Evolutionary conservation across 1,140 invertebrate genomes (phyloP).

Genomic region (Phenacoccus solenopsis): DNA sequence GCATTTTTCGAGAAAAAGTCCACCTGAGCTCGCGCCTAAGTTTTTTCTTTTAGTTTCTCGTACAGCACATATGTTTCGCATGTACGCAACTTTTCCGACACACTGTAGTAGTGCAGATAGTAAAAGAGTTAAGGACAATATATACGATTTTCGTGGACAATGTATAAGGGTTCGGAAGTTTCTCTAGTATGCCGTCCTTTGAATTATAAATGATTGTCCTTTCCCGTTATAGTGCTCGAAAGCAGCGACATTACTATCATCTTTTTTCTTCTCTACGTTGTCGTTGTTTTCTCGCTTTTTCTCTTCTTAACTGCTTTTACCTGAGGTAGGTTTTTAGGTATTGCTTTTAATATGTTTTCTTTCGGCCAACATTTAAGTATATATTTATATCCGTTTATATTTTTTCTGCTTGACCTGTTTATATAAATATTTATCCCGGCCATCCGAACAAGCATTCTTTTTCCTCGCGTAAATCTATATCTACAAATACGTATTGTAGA

Average conservation of each 20-base stretch:
- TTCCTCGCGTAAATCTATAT: too few species aligned
- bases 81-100: too few species aligned
- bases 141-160: neutral
- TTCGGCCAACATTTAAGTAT: neutral
- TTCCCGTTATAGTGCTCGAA: neutral
- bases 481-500: too few species aligned
- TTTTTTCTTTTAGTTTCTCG: too few species aligned
- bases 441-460: too few species aligned
- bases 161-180: neutral
- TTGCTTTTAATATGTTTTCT: neutral
- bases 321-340: neutral
- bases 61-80: too few species aligned
- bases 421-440: neutral
- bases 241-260: neutral
- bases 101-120: too few species aligned
- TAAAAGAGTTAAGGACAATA: neutral
- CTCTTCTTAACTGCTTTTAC: neutral
- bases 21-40: too few species aligned
- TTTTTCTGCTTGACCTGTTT: neutral
- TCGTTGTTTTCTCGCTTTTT: neutral
- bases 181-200: neutral
- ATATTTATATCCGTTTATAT: neutral
- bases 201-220: constrained; percentile 3
- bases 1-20: too few species aligned
- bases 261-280: neutral